Base-by-base conservation (phyloP, 2,797 vertebrate species). In the Pangasius larnaudii region DNA sequence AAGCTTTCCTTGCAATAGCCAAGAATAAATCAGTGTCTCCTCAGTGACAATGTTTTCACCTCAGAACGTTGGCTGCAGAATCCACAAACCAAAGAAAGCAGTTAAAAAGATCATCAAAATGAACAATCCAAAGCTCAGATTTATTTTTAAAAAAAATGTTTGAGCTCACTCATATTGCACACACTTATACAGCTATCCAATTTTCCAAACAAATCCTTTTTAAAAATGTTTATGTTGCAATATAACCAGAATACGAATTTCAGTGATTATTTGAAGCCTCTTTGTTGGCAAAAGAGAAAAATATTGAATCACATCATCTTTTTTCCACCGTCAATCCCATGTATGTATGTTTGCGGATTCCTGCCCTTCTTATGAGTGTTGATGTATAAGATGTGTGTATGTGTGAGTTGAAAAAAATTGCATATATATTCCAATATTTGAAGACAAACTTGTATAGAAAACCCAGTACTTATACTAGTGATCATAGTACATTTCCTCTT, bases 321-420 rank as follows among this genome's bases (percentile, higher is more conserved):
- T 39, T 36, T 27, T 63, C 24, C 59, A 27, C 3, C 5, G 18
- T 58, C 59, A 63, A 10, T 27, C 59, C 9, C 1, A 63, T 51
- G n/a, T 67, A 5, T 67, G n/a, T 65, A 6, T 67, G 30, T 30
- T 16, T 69, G 33, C 14, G 11, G 30, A 69, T 69, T 36, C 14
- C 16, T 2, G 33, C 8, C 1, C 14, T 33, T 67, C 33, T 19
- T 42, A 19, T 22, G 36, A 11, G 71, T 42, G 39, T 42, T 36
- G 42, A 84, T 69, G 27, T 80, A 79, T 84, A 86, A 84, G 49
- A 87, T 89, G 53, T 81, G 74, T 83, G 74, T 86, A 36, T 69
- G 67, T 71, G 33, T 39, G 36, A 18, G 18, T 18, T 19, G 18
- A 33, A 19, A 69, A 69, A 36, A 36, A 10, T 1, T 36, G 11